A percentile compares a stretch with the other conserved stretches of the same genome.
phyloP scores from a whole-genome alignment of 2,888 invertebrate species.

The Aspidapion aeneum region DNA sequence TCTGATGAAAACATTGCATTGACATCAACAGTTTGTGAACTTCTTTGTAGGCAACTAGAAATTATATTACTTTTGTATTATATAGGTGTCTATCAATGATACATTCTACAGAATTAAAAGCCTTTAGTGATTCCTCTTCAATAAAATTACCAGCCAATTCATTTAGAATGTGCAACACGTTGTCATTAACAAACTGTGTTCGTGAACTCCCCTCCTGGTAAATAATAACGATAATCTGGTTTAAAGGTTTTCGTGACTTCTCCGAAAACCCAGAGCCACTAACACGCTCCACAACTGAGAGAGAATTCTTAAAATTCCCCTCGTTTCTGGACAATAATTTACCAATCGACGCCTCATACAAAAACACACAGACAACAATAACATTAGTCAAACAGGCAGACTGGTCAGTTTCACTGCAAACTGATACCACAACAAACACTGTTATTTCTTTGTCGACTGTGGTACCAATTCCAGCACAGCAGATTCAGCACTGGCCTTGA shows the following conservation, averaged over 20 bases:
- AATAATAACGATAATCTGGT: neutral
- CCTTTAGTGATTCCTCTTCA: too few relatives aligned
- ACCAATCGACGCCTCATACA: neutral
- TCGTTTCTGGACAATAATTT: neutral
- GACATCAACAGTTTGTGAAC: too few relatives aligned
- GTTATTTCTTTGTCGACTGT: too few relatives aligned
- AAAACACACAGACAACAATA: neutral
- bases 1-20: too few relatives aligned
- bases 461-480: too few relatives aligned
- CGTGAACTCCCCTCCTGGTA: neutral
- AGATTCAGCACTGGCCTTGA: too few relatives aligned
- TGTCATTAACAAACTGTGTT: neutral
- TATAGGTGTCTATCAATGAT: too few relatives aligned
- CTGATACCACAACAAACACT: too few relatives aligned
- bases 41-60: too few relatives aligned
- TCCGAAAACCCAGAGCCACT: neutral
- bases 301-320: neutral
- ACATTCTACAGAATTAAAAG: too few relatives aligned
- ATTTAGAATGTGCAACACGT: neutral
- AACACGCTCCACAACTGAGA: neutral
- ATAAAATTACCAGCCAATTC: neutral
- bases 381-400: neutral
- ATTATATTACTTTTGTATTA: too few relatives aligned
- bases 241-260: neutral
- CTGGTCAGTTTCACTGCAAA: neutral